Percentiles rank a stretch among this genome's conserved stretches.
phyloP scores from a whole-genome alignment of 2,888 invertebrate genomes.

The Panzeria rudis region DNA sequence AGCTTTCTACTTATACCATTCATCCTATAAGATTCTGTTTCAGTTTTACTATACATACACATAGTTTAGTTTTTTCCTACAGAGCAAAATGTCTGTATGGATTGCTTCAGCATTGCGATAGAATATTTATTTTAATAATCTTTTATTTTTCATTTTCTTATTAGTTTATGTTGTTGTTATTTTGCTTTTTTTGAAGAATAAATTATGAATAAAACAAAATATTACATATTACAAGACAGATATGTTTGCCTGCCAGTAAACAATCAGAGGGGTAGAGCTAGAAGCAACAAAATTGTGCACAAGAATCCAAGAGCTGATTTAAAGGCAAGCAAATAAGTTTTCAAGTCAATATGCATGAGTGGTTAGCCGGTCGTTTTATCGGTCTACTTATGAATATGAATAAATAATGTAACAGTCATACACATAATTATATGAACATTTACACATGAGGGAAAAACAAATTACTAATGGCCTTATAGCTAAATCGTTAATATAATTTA shows the following conservation, averaged over 20 bases:
- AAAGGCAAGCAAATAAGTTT: constrained; percentile 34
- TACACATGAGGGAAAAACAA: no score
- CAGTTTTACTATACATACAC: background rate
- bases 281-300: constrained; percentile 5
- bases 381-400: constrained; percentile 53
- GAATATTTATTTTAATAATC: constrained; percentile 67
- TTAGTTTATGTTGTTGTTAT: constrained; percentile 19
- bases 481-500: no score
- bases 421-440: background rate
- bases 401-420: constrained; percentile 24
- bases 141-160: constrained; percentile 55
- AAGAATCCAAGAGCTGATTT: constrained; percentile 19
- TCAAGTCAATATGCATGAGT: constrained; percentile 50
- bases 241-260: constrained; percentile 40
- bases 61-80: background rate
- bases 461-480: no score
- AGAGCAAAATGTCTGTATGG: background rate
- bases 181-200: constrained; percentile 51
- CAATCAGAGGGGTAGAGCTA: background rate
- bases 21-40: background rate
- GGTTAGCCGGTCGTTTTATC: constrained; percentile 51
- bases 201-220: constrained; percentile 65
- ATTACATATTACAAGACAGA: constrained; percentile 60
- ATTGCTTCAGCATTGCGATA: constrained; percentile 42
- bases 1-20: background rate